Percentiles rank a stretch among this genome's conserved stretches.
phyloP scores from a whole-genome alignment of 2,888 invertebrate genomes.

The Alcis repandata region DNA sequence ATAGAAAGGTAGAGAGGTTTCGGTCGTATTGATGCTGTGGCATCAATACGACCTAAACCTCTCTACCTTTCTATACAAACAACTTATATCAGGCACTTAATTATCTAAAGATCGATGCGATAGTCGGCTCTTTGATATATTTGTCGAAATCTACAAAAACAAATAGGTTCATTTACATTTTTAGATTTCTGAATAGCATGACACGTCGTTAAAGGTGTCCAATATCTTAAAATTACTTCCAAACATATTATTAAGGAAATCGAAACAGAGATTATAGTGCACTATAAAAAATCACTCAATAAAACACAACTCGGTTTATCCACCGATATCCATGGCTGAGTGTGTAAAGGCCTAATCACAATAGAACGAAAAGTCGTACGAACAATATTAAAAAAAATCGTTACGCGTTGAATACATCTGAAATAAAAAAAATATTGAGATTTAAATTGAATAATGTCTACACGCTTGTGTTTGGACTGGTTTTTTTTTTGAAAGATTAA shows the following conservation, averaged over 20 bases:
- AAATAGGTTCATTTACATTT: background rate
- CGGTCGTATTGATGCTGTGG: too few species aligned
- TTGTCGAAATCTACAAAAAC: background rate
- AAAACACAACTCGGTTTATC: constrained; percentile 17
- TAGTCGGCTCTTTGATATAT: background rate
- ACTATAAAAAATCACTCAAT: constrained; percentile 19
- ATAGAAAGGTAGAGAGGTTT: too few species aligned
- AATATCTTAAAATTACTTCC: constrained; percentile 6
- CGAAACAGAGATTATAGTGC: constrained; percentile 5
- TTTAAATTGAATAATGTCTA: too few species aligned
- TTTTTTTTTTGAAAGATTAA: too few species aligned
- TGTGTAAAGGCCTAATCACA: constrained; percentile 11
- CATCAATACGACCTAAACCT: too few species aligned
- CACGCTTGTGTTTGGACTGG: too few species aligned
- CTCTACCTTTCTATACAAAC: too few species aligned
- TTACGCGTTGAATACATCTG: background rate
- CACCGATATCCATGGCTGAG: constrained; percentile 22
- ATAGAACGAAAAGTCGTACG: background rate
- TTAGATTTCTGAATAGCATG: constrained; percentile 1
- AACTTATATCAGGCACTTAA: too few species aligned
- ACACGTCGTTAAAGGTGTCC: background rate
- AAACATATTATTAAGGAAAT: constrained; percentile 12
- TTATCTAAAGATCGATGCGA: too few species aligned
- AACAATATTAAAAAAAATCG: background rate
- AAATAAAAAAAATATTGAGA: too few species aligned